Evolutionary conservation across 2,888 invertebrate genomes (phyloP).

Genomic region (Crematogaster levior): DNA sequence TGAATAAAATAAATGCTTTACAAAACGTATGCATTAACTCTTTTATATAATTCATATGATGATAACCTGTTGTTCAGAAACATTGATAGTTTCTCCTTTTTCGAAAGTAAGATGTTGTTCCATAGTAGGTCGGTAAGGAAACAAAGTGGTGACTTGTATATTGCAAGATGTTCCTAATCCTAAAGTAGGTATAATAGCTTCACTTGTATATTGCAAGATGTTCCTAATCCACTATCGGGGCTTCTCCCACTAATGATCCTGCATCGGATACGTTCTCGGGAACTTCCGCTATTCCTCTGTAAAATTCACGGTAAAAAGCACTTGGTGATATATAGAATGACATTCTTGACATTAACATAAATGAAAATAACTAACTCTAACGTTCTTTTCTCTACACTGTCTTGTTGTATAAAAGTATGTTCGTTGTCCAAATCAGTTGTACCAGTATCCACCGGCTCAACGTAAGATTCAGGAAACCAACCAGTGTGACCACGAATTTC

Average conservation of each 20-base stretch:
- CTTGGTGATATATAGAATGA: neutral
- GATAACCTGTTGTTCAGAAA: constrained; percentile 87
- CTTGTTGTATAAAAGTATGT: constrained; percentile 84
- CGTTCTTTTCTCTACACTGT: constrained; percentile 83
- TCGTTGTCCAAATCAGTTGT: constrained; percentile 83
- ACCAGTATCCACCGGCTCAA: constrained; percentile 90
- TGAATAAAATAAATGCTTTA: constrained; percentile 71
- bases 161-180: constrained; percentile 84
- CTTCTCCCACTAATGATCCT: constrained; percentile 84
- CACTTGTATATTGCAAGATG: constrained; percentile 86
- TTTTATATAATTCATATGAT: neutral
- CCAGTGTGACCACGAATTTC: constrained; percentile 96
- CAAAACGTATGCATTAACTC: neutral
- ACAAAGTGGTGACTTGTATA: constrained; percentile 86
- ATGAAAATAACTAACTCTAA: constrained; percentile 86
- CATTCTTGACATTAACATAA: neutral
- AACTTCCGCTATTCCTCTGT: constrained; percentile 92
- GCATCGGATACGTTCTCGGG: constrained; percentile 88
- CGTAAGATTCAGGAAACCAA: constrained; percentile 99
- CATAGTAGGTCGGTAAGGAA: constrained; percentile 88
- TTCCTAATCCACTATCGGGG: constrained; percentile 80
- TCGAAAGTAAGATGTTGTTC: constrained; percentile 88
- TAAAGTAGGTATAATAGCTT: constrained; percentile 81
- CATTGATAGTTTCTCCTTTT: constrained; percentile 88
- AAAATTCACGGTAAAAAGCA: constrained; percentile 41